Evolutionary conservation across 2,797 vertebrate species (phyloP), one percentile per base, ranked within the genome.

Genomic region (Phalanger gymnotis): DNA sequence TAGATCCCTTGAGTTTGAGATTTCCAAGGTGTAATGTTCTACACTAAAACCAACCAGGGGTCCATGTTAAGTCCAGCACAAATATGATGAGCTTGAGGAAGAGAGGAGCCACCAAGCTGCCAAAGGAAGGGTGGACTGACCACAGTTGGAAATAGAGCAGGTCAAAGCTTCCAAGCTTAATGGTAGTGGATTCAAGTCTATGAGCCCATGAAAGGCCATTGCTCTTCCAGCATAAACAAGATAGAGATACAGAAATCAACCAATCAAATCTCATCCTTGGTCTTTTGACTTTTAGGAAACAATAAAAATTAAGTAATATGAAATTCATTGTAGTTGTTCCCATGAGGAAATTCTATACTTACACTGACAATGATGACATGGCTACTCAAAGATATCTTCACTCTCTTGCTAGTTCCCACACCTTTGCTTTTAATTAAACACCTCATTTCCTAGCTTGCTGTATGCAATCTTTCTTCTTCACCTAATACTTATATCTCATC

Each of bases 371-470:
- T 4, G 40, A 27, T 47, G 22, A 47, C 25, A 27, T 87, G 7
- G 19, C 19, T 81, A 22, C 40, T 51, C 47, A 87, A 87, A 51
- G 40, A 87, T 47, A 87, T 47, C 40, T 12, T 87, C 40, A 51
- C 10, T 87, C 22, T 47, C 40, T 87, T 87, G 9, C 27, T 51
- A 47, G 66, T 81, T 81, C 19, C n/a, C n/a, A 87, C 10, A 87
- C 40, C 40, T 51, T 87, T 87, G 25, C 19, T 40, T 25, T 47
- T 25, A 81, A 81, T 97, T 97, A 92, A 94, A 92, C 2, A 93
- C 54, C 89, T 96, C 34, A 66, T 95, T 95, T 95, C 14, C 34
- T 66, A 93, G 94, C 90, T 90, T 53, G 94, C 57, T 94, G 73
- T 95, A 92, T 92, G 81, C 95, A 91, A 93, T 92, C 91, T 54